Evolutionary conservation across 2,797 vertebrate genomes (phyloP).

Genomic region (Philypnodon macrostomus): DNA sequence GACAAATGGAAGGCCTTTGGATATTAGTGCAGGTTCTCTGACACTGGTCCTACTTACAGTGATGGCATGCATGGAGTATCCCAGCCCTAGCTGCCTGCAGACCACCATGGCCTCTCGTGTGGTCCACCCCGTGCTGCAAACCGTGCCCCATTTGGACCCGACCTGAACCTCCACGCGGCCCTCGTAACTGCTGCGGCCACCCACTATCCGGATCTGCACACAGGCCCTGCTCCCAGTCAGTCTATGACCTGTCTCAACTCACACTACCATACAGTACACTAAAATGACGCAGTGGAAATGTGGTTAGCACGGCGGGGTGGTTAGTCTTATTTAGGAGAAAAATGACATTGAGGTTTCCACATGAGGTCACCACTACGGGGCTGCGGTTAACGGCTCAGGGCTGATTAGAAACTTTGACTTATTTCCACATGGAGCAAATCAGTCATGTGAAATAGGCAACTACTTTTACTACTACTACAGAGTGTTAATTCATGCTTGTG

Average conservation of each 20-base stretch:
- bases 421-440: constrained; percentile 19
- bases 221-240: constrained; percentile 72
- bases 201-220: constrained; percentile 84
- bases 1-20: too few relatives aligned
- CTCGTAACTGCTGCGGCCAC: constrained; percentile 82
- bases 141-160: constrained; percentile 85
- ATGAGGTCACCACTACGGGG: constrained; percentile 48
- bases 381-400: constrained; percentile 8
- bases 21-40: too few relatives aligned
- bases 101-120: constrained; percentile 90
- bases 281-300: constrained; percentile 13
- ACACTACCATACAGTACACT: neutral
- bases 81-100: constrained; percentile 89
- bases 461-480: constrained; percentile 31
- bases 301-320: constrained; percentile 28
- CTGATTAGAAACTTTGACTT: constrained; percentile 40
- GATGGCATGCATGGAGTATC: constrained; percentile 88
- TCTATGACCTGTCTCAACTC: constrained; percentile 38
- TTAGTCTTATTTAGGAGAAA: constrained; percentile 30
- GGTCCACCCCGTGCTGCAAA: constrained; percentile 89
- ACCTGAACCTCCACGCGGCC: constrained; percentile 88
- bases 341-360: constrained; percentile 24
- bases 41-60: constrained; percentile 78
- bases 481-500: constrained; percentile 7
- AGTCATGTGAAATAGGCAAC: constrained; percentile 9